phyloP scores from a whole-genome alignment of 1,140 invertebrate species.

The Armadillidium nasatum region DNA sequence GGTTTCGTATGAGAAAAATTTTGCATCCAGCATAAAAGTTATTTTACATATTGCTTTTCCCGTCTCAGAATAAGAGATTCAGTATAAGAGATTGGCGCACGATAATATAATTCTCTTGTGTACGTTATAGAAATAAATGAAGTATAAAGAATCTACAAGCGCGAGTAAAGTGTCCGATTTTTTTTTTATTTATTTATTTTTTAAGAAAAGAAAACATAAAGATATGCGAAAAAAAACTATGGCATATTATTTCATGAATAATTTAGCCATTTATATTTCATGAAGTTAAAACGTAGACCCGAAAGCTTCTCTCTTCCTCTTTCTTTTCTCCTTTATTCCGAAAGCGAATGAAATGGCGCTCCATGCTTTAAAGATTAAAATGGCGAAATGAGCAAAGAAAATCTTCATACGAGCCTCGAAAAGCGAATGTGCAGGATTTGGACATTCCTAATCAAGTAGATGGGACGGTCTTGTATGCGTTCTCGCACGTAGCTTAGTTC shows the following conservation, averaged over 20 bases:
- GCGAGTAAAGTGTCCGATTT: not conserved
- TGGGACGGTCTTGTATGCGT: not conserved
- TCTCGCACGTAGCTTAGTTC: not conserved
- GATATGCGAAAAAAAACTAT: not conserved
- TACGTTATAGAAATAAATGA: slow-evolving; percentile 9
- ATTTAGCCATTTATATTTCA: slow-evolving; percentile 8
- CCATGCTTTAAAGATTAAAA: slow-evolving; percentile 2
- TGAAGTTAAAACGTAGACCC: not conserved
- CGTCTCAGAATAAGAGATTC: not conserved
- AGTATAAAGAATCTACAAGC: not conserved
- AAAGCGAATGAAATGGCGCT: not conserved
- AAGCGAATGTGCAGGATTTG: not conserved
- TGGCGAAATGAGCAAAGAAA: not conserved
- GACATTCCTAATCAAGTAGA: slow-evolving; percentile 10
- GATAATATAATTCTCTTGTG: slow-evolving; percentile 6
- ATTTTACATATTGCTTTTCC: not conserved
- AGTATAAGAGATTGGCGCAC: not conserved
- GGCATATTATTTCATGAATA: slow-evolving; percentile 9
- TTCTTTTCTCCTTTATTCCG: not conserved
- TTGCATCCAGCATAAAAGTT: not conserved
- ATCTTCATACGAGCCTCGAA: not conserved
- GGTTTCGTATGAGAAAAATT: not conserved
- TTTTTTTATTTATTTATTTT: too few relatives aligned
- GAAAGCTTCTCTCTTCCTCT: not conserved
- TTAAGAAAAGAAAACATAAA: not conserved